Evolutionary conservation across 2,888 invertebrate genomes (phyloP), one percentile per base, ranked within the genome.

Genomic region (Drosophila subquinaria): DNA sequence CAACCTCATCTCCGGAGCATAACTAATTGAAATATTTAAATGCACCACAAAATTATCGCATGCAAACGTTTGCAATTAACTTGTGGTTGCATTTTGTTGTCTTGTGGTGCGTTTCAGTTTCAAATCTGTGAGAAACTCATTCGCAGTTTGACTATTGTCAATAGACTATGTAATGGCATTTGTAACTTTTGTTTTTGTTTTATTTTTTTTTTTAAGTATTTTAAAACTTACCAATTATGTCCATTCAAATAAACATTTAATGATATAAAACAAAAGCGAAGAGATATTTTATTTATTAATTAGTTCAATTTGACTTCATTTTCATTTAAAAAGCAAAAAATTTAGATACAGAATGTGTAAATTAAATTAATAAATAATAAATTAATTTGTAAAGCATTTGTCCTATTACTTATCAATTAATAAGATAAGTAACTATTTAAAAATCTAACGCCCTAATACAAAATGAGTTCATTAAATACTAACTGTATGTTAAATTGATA

Each of bases 11-110:
- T 6, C 10, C 60, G 4, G 35, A 36, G 20, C 43, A 11, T 20
- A 76, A 63, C 89, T 89, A 89, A 87, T 87, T 87, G 87, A 90
- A 90, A 88, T 89, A 87, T 87, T 81, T 77, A 66, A 76, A 74
- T 50, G 38, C 55, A 59, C 81, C 74, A 73, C 84, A 76, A 81
- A 76, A 84, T 79, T 81, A 84, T 84, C 82, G 69, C 74, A 82
- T 78, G 88, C 85, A 55, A 55, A 43, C 10, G 42, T 20, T 57
- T 60, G 67, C 74, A 74, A 81, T 69, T 71, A 78, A 76, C 81
- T 78, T 78, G 81, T 61, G 78, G 75, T 75, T 55, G 38, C 35
- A 48, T 38, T 62, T 64, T 51, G 20, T 38, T 17, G 50, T 42
- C 63, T 42, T 65, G 52, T 72, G 63, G 52, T 73, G 55, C 68